These are phyloP conservation scores for Malurus leucopterus DNA, from an alignment of 2,797 vertebrate genomes.

Conservation along the genomic window DNA sequence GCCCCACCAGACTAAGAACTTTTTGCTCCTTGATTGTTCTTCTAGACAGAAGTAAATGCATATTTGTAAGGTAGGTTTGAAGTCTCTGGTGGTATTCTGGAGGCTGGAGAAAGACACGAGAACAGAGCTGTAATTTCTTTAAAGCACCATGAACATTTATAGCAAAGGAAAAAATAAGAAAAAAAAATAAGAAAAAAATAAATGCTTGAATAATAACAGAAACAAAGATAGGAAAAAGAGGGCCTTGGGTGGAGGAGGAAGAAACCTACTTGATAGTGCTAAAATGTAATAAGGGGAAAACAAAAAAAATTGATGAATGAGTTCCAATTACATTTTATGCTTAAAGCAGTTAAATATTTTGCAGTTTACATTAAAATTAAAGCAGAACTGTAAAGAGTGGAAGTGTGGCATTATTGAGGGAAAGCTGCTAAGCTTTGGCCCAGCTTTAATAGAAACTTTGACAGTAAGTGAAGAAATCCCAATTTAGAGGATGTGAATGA, in stretches of 20 bases:
- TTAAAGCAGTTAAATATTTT: conserved; percentile 33
- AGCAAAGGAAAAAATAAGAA: background rate
- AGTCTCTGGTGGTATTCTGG: background rate
- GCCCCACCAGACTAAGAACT: background rate
- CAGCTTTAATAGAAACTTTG: background rate
- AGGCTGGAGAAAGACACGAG: background rate
- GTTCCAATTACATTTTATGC: conserved; percentile 35
- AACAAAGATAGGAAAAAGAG: background rate
- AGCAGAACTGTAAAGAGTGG: background rate
- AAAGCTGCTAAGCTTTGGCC: background rate
- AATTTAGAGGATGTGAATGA: background rate
- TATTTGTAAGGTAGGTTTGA: background rate
- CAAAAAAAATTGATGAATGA: conserved; percentile 1
- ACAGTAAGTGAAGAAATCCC: background rate
- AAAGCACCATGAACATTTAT: background rate
- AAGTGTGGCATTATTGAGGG: background rate
- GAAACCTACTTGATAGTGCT: background rate
- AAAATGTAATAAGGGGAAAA: background rate
- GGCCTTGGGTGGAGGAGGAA: background rate
- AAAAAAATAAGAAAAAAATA: background rate
- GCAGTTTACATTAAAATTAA: background rate
- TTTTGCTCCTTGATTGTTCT: background rate
- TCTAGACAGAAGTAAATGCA: background rate
- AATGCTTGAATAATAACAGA: background rate
- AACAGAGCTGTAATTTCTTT: background rate